These are phyloP conservation scores for Sinohyriopsis cumingii DNA, from an alignment of 2,888 invertebrate genomes.

Conservation along the genomic window DNA sequence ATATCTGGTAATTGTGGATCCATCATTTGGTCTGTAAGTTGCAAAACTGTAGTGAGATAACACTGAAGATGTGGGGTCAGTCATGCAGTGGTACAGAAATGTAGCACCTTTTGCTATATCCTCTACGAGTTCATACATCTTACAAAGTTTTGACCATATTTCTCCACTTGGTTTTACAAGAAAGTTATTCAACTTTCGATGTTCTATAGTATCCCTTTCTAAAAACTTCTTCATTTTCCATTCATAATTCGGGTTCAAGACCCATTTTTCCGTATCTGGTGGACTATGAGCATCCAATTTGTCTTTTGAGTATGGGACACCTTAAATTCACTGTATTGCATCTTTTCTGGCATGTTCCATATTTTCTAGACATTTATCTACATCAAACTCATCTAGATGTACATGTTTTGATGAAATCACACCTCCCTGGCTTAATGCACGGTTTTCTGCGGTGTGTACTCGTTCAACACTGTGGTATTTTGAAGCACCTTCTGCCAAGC, in stretches of 20 bases:
- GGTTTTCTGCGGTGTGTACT: slow-evolving; percentile 13
- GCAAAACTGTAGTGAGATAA: too few species aligned
- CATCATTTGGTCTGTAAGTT: too few species aligned
- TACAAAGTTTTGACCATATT: neutral
- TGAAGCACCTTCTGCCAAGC: slow-evolving; percentile 11
- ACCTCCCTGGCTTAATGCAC: slow-evolving; percentile 11
- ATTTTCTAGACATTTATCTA: slow-evolving; percentile 7
- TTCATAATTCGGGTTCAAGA: neutral
- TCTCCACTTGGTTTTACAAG: neutral
- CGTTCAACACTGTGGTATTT: slow-evolving; percentile 18
- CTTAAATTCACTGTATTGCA: neutral
- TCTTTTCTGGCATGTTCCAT: slow-evolving; percentile 12
- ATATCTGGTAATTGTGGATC: neutral
- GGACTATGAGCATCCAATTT: neutral
- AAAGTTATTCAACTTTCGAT: neutral
- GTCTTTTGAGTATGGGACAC: neutral
- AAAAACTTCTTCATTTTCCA: neutral
- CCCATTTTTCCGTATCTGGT: slow-evolving; percentile 1
- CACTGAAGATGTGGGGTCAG: neutral
- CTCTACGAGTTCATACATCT: neutral
- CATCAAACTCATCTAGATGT: slow-evolving; percentile 3
- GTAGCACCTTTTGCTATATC: neutral
- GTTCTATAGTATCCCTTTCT: neutral
- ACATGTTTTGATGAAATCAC: slow-evolving; percentile 2
- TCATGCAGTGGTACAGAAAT: neutral